Evolutionary conservation across 2,888 invertebrate species (phyloP), one percentile per base, ranked within the genome.

Genomic region (Linnaemya tessellans): DNA sequence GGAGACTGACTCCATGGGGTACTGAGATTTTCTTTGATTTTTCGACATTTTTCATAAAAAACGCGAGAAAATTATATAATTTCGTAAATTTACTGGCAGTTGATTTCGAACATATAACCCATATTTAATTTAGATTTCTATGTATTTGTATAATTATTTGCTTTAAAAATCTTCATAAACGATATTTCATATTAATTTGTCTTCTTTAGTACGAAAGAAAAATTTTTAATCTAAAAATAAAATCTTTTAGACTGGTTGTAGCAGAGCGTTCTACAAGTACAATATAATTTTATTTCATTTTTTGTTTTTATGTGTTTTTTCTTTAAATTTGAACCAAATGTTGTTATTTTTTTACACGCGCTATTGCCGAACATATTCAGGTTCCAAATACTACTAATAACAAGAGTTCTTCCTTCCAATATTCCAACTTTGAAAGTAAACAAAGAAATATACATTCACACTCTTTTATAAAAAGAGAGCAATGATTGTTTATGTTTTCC

Each of bases 221-320:
- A 67, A 56, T 51, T 77, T 51, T 43, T 4, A n/a, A 11, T 49
- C 86, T 86, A 86, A 73, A 86, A 86, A 86, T 86, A 86, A 77
- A 51, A 62, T 38, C 64, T 79, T 30, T 80, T 73, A 70, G 46
- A 43, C 54, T 67, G 60, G 25, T 68, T 70, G 41, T 70, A 64
- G 75, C 30, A 38, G 38, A 68, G 46, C 20, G 38, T 54, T 83
- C 43, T 84, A 79, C 56, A 70, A 80, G 64, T 77, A 43, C 58
- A 54, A 62, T 58, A 41, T 3, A 80, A 71, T 64, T 65, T 70
- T 30, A 62, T 60, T 68, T 58, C 13, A 41, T 64, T 71, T 30
- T n/a, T 54, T 25, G 64, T 22, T 78, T 13, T 35, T 78, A 9
- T 46, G 43, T 30, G 65, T 5, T 38, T 77, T 35, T 82, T 22